phyloP scores from a whole-genome alignment of 2,888 invertebrate species.

The Drosophila dives region DNA sequence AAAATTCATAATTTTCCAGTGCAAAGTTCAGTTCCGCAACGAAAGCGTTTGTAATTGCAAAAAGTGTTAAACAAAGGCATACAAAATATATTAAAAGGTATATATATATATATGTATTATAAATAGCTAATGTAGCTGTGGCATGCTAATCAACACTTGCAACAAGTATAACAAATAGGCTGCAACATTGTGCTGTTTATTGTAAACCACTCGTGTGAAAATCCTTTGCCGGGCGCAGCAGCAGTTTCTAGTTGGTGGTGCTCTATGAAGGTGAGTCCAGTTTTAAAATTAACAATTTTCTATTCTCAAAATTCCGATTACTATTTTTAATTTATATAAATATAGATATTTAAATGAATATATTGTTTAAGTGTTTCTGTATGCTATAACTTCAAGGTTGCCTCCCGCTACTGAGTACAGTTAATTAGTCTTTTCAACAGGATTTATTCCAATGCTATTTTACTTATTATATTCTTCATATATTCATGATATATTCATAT shows the following conservation, averaged over 20 bases:
- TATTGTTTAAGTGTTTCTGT: background rate
- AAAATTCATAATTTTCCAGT: constrained; percentile 54
- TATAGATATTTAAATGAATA: background rate
- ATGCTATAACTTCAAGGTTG: background rate
- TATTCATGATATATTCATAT: background rate
- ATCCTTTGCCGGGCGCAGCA: constrained; percentile 42
- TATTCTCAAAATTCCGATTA: background rate
- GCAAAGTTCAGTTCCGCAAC: constrained; percentile 37
- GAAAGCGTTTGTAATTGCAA: constrained; percentile 27
- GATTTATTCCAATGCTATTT: background rate
- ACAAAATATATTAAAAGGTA: background rate
- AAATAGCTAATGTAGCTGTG: constrained; percentile 46
- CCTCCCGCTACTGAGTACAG: background rate
- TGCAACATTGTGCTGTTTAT: constrained; percentile 16
- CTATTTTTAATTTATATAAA: background rate
- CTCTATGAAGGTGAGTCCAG: constrained; percentile 70
- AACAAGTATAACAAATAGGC: constrained; percentile 34
- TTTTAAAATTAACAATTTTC: background rate
- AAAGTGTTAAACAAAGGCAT: constrained; percentile 31
- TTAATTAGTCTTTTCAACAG: background rate
- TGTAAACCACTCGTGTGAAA: constrained; percentile 35
- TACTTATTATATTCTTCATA: background rate
- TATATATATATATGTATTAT: background rate
- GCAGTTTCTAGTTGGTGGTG: constrained; percentile 66
- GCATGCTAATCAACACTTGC: constrained; percentile 51